These are phyloP conservation scores for Melanerpes formicivorus DNA, from an alignment of 2,113 vertebrate genomes.

Conservation along the genomic window DNA sequence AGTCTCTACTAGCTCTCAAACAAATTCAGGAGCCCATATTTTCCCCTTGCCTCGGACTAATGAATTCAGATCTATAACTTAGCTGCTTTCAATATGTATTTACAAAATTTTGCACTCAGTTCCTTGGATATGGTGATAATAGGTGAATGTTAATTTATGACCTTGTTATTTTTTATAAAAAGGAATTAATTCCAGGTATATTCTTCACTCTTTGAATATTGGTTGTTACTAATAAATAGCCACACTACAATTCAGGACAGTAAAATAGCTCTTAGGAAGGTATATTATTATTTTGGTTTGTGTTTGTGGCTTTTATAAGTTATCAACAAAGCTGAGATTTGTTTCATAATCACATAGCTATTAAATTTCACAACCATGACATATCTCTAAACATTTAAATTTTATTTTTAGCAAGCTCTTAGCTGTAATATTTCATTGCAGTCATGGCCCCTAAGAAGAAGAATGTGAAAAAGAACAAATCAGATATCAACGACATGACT, in stretches of 20 bases:
- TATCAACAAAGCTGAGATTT: neutral
- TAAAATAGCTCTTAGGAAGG: neutral
- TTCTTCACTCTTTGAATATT: neutral
- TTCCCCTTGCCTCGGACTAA: neutral
- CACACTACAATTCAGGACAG: neutral
- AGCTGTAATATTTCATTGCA: constrained; percentile 84
- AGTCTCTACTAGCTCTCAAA: neutral
- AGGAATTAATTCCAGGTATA: neutral
- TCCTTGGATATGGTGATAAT: neutral
- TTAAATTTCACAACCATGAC: constrained; percentile 21
- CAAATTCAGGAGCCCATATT: accelerated
- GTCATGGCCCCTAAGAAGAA: constrained; percentile 99
- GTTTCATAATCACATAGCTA: neutral
- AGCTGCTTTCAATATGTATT: neutral
- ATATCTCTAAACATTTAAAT: neutral
- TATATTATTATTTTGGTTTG: neutral
- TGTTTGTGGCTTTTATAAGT: neutral
- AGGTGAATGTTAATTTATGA: neutral
- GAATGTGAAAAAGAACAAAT: constrained; percentile 91
- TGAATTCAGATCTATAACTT: neutral
- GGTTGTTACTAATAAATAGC: neutral
- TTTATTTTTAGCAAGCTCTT: constrained; percentile 77
- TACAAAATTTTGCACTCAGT: neutral
- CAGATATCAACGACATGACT: constrained; percentile 90
- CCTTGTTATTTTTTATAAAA: neutral